phyloP scores from a whole-genome alignment of 2,113 vertebrate species.

The Lepisosteus osseus region DNA sequence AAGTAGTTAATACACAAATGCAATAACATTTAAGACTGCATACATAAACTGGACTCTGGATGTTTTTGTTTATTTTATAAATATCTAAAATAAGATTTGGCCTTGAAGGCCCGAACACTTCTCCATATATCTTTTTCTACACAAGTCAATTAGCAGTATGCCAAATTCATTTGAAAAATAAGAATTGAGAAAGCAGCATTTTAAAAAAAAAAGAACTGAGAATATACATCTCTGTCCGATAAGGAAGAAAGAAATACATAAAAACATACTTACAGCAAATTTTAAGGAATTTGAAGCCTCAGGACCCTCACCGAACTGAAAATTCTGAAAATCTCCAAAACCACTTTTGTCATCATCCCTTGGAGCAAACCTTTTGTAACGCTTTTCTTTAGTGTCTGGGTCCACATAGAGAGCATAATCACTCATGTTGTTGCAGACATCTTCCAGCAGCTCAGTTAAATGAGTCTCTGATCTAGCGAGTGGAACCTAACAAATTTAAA shows the following conservation, averaged over 20 bases:
- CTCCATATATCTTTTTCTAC: too few relatives aligned
- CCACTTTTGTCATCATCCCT: conserved; percentile 42
- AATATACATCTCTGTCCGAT: background rate
- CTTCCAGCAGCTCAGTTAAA: conserved; percentile 70
- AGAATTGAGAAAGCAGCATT: background rate
- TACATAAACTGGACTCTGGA: too few relatives aligned
- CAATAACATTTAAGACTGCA: too few relatives aligned
- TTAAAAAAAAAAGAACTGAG: background rate
- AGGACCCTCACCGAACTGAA: conserved; percentile 64
- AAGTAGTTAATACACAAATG: too few relatives aligned
- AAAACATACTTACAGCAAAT: conserved; percentile 65
- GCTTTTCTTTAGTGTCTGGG: conserved; percentile 57
- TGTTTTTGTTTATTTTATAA: too few relatives aligned
- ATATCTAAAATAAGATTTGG: too few relatives aligned
- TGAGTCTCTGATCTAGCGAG: conserved; percentile 71
- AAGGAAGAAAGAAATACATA: background rate
- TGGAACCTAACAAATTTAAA: conserved; percentile 54
- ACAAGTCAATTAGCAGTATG: too few relatives aligned
- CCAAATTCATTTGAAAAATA: background rate
- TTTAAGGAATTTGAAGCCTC: conserved; percentile 66
- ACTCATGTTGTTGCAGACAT: conserved; percentile 68
- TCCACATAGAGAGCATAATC: conserved; percentile 69
- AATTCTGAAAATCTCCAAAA: conserved; percentile 67
- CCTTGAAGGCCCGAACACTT: too few relatives aligned
- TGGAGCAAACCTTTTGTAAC: conserved; percentile 69